These are phyloP conservation scores for Nephrotoma guestfalica DNA, from an alignment of 2,888 invertebrate genomes.

Conservation along the genomic window DNA sequence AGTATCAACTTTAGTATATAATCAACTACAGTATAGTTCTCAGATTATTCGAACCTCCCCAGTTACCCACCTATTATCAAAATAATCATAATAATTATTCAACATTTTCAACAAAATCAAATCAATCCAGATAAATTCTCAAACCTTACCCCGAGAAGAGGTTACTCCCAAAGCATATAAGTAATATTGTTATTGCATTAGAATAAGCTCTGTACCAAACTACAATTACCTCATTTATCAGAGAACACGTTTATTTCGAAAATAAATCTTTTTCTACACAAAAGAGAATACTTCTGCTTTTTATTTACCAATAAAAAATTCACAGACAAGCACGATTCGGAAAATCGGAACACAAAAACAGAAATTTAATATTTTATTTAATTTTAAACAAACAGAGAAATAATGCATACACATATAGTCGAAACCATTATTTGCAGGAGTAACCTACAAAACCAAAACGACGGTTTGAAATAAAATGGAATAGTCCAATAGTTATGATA, in stretches of 20 bases:
- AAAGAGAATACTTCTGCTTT: not conserved
- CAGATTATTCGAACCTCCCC: too few species aligned
- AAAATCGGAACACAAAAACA: not conserved
- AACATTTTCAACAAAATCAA: too few species aligned
- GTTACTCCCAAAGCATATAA: too few species aligned
- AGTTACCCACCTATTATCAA: too few species aligned
- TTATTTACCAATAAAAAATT: not conserved
- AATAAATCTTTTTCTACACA: not conserved
- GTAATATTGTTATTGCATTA: too few species aligned
- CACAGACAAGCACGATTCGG: not conserved
- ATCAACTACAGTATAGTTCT: too few species aligned
- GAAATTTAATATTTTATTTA: not conserved
- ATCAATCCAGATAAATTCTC: too few species aligned
- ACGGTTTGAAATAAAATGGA: not conserved
- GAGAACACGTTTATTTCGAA: not conserved
- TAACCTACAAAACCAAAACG: too few species aligned
- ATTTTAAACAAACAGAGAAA: not conserved
- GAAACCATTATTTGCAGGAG: not conserved
- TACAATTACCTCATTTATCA: not conserved
- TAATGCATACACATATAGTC: not conserved
- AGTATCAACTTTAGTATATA: too few species aligned
- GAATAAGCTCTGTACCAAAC: not conserved
- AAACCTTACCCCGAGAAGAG: too few species aligned
- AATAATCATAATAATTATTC: too few species aligned
- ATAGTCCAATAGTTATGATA: not conserved